Percentiles rank a stretch among this genome's conserved stretches.
phyloP scores from a whole-genome alignment of 1,140 invertebrate genomes.

The Aphelinus atriplicis region DNA sequence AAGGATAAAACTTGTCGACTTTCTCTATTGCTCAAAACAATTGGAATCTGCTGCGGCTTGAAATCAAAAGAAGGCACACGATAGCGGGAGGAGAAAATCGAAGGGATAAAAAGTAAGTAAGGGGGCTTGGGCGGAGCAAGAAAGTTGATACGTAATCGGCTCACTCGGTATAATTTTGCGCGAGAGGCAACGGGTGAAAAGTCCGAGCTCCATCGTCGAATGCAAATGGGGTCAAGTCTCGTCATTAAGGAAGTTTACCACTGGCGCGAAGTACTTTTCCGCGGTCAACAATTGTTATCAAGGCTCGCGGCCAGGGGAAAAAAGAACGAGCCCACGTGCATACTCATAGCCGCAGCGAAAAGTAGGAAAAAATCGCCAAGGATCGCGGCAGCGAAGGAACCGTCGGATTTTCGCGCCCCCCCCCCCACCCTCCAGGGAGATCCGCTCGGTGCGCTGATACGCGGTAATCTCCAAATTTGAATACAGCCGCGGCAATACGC shows the following conservation, averaged over 20 bases:
- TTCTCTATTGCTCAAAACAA: too few relatives aligned
- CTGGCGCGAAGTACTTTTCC: slow-evolving; percentile 10
- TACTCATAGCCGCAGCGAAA: neutral
- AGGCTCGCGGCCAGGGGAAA: neutral
- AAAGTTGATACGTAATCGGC: slow-evolving; percentile 14
- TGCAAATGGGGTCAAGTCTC: slow-evolving; percentile 5
- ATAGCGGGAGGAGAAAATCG: neutral
- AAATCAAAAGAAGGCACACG: neutral
- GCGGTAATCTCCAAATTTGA: slow-evolving; percentile 28
- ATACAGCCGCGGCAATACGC: slow-evolving; percentile 11
- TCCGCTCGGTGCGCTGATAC: too few relatives aligned
- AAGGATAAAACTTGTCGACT: too few relatives aligned
- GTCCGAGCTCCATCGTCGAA: neutral
- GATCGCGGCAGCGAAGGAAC: too few relatives aligned
- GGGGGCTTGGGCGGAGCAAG: neutral
- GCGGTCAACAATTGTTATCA: slow-evolving; percentile 22
- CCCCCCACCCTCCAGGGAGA: too few relatives aligned
- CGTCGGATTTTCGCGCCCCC: too few relatives aligned
- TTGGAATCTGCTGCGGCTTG: too few relatives aligned
- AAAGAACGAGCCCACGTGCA: neutral
- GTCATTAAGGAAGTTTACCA: slow-evolving; percentile 30
- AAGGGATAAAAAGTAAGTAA: neutral
- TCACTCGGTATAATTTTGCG: slow-evolving; percentile 17
- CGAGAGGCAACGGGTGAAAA: neutral
- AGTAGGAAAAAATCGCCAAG: neutral